Percentiles rank a stretch among this genome's conserved stretches.
Conservation (phyloP, 2,888 invertebrate species). For the Nymphalis c-album region DNA sequence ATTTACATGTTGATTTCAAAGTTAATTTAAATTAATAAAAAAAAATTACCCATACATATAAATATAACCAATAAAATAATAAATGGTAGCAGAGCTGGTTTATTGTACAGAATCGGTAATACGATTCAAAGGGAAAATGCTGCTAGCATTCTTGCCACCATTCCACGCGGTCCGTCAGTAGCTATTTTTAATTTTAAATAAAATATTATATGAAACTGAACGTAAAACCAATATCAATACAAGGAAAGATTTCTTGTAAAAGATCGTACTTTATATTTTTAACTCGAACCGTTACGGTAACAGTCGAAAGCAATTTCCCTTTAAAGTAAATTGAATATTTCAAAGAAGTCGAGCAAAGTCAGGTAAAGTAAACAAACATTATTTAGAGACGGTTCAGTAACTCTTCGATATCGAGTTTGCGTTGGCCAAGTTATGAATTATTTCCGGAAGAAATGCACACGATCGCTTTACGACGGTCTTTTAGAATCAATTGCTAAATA, state of each 20-base stretch:
- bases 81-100: no score
- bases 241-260: not conserved
- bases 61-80: no score
- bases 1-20: no score
- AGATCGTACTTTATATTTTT: conserved; percentile 10
- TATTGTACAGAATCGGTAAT: no score
- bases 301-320: conserved; percentile 30
- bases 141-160: no score
- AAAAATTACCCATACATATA: no score
- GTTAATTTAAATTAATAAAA: no score
- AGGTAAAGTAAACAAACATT: conserved; percentile 52
- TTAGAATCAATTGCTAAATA: conserved; percentile 21
- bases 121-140: no score
- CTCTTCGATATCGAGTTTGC: conserved; percentile 37
- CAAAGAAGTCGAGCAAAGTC: conserved; percentile 29
- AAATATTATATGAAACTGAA: no score
- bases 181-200: no score
- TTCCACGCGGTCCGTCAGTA: no score
- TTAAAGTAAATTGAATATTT: conserved; percentile 23
- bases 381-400: conserved; percentile 44
- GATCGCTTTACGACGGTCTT: conserved; percentile 14
- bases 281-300: conserved; percentile 15
- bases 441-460: conserved; percentile 48
- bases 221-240: not conserved
- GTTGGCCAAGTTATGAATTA: conserved; percentile 57